phyloP scores from a whole-genome alignment of 2,113 vertebrate genomes.

The Cranoglanis bouderius region DNA sequence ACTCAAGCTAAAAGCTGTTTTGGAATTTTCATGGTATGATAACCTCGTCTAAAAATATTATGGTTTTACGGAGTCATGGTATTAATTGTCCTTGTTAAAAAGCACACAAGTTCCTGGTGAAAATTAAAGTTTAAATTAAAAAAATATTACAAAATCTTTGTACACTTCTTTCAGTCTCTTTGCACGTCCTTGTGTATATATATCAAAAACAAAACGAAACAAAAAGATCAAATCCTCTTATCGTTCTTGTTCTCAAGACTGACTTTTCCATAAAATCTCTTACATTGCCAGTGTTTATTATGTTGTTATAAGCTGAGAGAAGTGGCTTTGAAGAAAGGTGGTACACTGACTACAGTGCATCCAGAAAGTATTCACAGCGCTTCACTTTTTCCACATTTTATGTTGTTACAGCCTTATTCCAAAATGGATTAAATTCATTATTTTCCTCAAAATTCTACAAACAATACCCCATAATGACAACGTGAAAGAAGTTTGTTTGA shows the following conservation, averaged over 20 bases:
- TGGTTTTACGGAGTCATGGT: background rate
- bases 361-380: too few relatives aligned
- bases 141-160: background rate
- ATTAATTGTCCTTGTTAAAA: background rate
- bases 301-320: background rate
- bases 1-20: background rate
- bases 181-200: background rate
- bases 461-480: too few relatives aligned
- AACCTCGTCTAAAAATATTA: background rate
- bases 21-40: background rate
- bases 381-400: too few relatives aligned
- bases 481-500: too few relatives aligned
- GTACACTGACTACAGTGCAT: background rate
- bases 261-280: background rate
- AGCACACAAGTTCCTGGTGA: background rate
- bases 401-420: too few relatives aligned
- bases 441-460: too few relatives aligned
- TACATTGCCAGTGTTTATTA: background rate
- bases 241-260: background rate
- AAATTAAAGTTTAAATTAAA: background rate
- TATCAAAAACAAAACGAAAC: background rate
- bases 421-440: too few relatives aligned
- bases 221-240: background rate
- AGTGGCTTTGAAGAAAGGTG: background rate
- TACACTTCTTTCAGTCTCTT: background rate